These are phyloP conservation scores for Patella vulgata DNA, from an alignment of 1,140 invertebrate species.

Conservation along the genomic window DNA sequence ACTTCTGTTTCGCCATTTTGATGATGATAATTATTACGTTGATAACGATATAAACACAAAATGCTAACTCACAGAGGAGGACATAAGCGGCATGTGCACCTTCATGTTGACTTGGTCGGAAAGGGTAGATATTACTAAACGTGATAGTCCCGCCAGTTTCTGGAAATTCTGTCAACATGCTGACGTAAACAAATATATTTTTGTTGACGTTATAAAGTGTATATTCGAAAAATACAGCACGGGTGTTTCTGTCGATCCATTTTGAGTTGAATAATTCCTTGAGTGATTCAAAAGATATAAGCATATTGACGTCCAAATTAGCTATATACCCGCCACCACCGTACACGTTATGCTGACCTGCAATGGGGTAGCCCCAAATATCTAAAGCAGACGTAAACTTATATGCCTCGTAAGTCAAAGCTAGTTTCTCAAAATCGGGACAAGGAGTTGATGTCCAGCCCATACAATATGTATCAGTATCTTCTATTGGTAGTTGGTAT, in stretches of 20 bases:
- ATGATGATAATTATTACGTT: constrained; percentile 65
- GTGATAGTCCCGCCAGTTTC: constrained; percentile 68
- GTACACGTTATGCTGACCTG: constrained; percentile 36
- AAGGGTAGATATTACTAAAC: constrained; percentile 66
- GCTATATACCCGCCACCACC: constrained; percentile 46
- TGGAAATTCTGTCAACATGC: constrained; percentile 67
- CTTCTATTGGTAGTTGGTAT: constrained; percentile 24
- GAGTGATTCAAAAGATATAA: constrained; percentile 24
- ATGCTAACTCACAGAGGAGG: constrained; percentile 36
- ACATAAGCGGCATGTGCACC: constrained; percentile 19
- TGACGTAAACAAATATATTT: constrained; percentile 67
- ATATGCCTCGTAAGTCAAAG: constrained; percentile 29
- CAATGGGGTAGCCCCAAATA: constrained; percentile 38
- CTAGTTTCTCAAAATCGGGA: not conserved
- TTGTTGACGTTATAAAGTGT: constrained; percentile 69
- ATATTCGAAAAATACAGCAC: constrained; percentile 71
- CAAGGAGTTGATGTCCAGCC: constrained; percentile 18
- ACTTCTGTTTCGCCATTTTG: constrained; percentile 24
- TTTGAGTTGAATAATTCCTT: constrained; percentile 54
- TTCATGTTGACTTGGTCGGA: constrained; percentile 34
- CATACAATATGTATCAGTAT: constrained; percentile 23
- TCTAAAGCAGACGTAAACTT: constrained; percentile 25
- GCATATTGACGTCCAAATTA: constrained; percentile 14
- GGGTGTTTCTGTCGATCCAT: constrained; percentile 70
- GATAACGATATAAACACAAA: constrained; percentile 64